Conservation (phyloP, 2,797 vertebrate genomes). For the Ibycter americanus region DNA sequence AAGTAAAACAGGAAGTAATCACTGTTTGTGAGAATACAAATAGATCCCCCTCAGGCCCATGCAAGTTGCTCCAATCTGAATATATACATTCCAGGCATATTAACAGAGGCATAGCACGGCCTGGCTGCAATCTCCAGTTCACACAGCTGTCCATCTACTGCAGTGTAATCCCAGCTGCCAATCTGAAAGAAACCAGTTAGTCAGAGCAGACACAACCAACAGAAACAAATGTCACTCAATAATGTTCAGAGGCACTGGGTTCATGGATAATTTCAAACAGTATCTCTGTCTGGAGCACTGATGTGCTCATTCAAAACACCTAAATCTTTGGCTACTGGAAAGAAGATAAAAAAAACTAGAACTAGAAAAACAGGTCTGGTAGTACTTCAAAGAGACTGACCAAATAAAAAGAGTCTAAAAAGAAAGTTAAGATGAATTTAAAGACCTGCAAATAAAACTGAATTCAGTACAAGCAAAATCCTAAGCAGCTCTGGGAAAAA, state of each 20-base stretch:
- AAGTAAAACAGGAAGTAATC: conserved; percentile 84
- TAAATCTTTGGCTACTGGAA: conserved; percentile 82
- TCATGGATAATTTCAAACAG: conserved; percentile 87
- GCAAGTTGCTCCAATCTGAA: conserved; percentile 77
- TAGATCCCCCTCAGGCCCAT: conserved; percentile 60
- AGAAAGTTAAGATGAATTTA: conserved; percentile 2
- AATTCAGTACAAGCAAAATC: not conserved
- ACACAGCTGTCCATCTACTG: conserved; percentile 74
- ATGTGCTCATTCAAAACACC: conserved; percentile 84
- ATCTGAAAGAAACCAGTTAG: conserved; percentile 86
- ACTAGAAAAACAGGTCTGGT: conserved; percentile 73
- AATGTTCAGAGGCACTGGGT: conserved; percentile 78
- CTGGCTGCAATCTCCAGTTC: conserved; percentile 69
- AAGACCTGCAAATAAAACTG: conserved; percentile 22
- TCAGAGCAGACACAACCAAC: conserved; percentile 82
- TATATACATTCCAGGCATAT: conserved; percentile 82
- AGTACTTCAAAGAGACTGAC: conserved; percentile 73
- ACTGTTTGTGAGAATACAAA: conserved; percentile 80
- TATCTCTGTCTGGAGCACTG: conserved; percentile 80
- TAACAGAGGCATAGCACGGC: conserved; percentile 37
- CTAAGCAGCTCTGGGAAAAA: not conserved
- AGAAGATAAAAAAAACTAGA: conserved; percentile 74
- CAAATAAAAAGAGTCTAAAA: conserved; percentile 39
- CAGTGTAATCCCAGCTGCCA: conserved; percentile 82
- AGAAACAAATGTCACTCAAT: conserved; percentile 85